Evolutionary conservation across 2,113 vertebrate species (phyloP).

Genomic region (Xerus inauris): DNA sequence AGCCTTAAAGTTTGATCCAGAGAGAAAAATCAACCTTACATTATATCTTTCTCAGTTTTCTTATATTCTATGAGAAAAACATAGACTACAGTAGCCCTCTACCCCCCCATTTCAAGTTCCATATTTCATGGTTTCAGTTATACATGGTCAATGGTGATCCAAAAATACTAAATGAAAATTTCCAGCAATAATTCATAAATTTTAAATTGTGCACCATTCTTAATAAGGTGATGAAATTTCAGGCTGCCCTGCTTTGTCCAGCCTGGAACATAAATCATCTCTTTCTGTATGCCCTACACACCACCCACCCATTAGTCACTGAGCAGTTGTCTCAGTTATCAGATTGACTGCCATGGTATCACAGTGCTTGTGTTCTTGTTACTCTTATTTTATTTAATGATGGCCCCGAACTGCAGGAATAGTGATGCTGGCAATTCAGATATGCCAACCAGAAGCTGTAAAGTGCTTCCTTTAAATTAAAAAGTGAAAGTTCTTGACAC

Average conservation of each 20-base stretch:
- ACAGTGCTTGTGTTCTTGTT: not conserved
- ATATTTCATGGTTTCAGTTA: not conserved
- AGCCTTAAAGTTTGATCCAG: not conserved
- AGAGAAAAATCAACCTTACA: not conserved
- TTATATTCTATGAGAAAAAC: not conserved
- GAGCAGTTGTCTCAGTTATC: too few relatives aligned
- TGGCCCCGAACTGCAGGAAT: not conserved
- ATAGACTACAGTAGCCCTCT: not conserved
- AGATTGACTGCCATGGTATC: too few relatives aligned
- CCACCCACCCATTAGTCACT: not conserved
- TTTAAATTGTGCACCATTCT: not conserved
- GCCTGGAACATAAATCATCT: not conserved
- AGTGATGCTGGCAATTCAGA: not conserved
- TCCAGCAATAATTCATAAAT: not conserved
- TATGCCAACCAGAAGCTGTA: not conserved
- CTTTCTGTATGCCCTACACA: not conserved
- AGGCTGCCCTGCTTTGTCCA: not conserved
- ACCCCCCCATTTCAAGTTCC: not conserved
- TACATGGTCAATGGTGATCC: not conserved
- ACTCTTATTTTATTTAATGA: not conserved
- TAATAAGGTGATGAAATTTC: not conserved
- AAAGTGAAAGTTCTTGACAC: not conserved
- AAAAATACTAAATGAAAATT: not conserved
- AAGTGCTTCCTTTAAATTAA: not conserved
- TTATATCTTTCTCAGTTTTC: not conserved